Percentiles rank a stretch among this genome's conserved stretches.
Conservation (phyloP, 2,888 invertebrate species). For the Ecdyonurus torrentis region DNA sequence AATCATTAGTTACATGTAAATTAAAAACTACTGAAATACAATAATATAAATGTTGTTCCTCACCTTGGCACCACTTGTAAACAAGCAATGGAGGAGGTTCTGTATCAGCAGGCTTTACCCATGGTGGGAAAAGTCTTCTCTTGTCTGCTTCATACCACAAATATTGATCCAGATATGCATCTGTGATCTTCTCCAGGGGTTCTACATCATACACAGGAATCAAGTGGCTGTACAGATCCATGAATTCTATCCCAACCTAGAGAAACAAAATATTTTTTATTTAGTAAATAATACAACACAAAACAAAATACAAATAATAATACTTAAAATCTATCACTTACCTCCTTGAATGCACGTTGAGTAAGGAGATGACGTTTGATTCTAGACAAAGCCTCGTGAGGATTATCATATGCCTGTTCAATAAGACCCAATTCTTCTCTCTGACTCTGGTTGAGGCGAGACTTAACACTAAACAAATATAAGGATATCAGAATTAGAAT, state of each 20-base stretch:
- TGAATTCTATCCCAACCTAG: conserved; percentile 95
- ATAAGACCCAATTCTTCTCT: conserved; percentile 96
- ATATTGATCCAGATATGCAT: conserved; percentile 98
- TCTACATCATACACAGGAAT: conserved; percentile 99
- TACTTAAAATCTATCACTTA: conserved; percentile 21
- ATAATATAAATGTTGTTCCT: conserved; percentile 8
- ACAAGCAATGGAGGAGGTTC: conserved; percentile 86
- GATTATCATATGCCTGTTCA: conserved; percentile 99
- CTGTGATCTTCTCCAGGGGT: conserved; percentile 97
- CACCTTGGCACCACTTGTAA: conserved; percentile 99
- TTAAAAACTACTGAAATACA: not conserved
- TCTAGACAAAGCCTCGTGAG: conserved; percentile 95
- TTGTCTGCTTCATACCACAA: conserved; percentile 99
- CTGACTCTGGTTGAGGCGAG: conserved; percentile 94
- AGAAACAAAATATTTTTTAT: conserved; percentile 11
- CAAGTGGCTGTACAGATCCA: conserved; percentile 97
- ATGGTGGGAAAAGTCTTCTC: conserved; percentile 86
- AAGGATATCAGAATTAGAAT: no score
- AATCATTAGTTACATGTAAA: not conserved
- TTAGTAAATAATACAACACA: not conserved
- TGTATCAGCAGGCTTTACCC: conserved; percentile 98
- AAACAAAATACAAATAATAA: not conserved
- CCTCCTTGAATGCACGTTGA: conserved; percentile 96
- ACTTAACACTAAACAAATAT: conserved; percentile 59
- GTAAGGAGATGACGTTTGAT: conserved; percentile 98